These are phyloP conservation scores for Temnothorax longispinosus DNA, from an alignment of 1,140 invertebrate genomes.

Conservation along the genomic window DNA sequence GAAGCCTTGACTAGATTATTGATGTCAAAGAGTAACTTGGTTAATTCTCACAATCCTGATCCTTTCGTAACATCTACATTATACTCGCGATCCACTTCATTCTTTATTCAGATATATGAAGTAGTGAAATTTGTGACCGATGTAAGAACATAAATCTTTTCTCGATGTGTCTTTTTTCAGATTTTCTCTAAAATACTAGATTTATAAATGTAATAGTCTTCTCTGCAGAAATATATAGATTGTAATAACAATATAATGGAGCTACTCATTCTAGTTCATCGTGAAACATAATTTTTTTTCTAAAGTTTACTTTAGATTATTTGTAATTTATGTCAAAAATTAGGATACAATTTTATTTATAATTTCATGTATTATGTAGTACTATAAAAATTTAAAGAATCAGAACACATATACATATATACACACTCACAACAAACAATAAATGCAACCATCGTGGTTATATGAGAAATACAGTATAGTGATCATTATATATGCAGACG, in stretches of 20 bases:
- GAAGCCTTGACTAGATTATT: constrained; percentile 79
- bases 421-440: not conserved
- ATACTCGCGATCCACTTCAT: not conserved
- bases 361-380: too few relatives aligned
- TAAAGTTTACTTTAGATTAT: not conserved
- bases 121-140: not conserved
- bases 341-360: too few relatives aligned
- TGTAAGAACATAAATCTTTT: not conserved
- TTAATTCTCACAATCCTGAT: constrained; percentile 52
- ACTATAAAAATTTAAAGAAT: not conserved
- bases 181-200: not conserved
- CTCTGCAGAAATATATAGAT: not conserved
- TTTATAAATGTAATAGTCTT: not conserved
- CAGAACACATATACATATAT: not conserved
- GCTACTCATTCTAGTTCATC: not conserved
- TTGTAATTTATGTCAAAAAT: not conserved
- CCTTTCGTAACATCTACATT: constrained; percentile 18
- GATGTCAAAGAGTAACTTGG: constrained; percentile 80
- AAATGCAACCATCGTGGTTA: not conserved
- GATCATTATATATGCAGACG: not conserved
- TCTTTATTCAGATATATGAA: not conserved
- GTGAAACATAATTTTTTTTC: not conserved
- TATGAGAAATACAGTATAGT: constrained; percentile 4
- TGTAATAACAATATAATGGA: too few relatives aligned
- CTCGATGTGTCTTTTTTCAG: not conserved